phyloP scores from a whole-genome alignment of 1,140 invertebrate species.

The Melanaphis sacchari region DNA sequence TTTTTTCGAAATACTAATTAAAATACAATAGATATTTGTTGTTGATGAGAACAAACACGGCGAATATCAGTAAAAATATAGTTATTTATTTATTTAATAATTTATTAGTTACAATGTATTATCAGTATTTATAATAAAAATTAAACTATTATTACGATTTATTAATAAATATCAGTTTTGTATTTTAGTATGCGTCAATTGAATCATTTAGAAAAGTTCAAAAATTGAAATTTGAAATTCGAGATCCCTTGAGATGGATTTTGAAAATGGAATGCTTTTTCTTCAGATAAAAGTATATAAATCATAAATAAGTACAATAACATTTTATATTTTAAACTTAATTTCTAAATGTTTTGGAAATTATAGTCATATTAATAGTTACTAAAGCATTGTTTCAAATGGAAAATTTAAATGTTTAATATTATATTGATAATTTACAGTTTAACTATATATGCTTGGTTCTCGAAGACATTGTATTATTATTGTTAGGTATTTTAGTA shows the following conservation, averaged over 20 bases:
- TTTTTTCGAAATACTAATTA: not conserved
- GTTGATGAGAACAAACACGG: not conserved
- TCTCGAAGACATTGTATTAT: not conserved
- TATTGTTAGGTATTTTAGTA: not conserved
- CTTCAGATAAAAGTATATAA: not conserved
- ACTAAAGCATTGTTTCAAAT: not conserved
- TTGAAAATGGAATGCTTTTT: not conserved
- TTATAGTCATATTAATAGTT: not conserved
- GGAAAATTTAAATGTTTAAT: not conserved
- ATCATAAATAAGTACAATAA: not conserved
- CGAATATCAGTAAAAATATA: not conserved
- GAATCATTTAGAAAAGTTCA: not conserved
- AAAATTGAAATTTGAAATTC: not conserved
- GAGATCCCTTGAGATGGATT: not conserved
- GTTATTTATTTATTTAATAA: not conserved
- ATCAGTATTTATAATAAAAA: not conserved
- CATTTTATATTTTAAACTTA: not conserved
- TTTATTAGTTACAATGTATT: not conserved
- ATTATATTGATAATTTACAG: too few species aligned
- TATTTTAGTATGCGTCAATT: not conserved
- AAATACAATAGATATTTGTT: not conserved
- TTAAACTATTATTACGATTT: not conserved
- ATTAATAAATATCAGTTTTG: not conserved
- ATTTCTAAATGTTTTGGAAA: not conserved
- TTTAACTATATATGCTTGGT: too few species aligned